Evolutionary conservation across 2,797 vertebrate species (phyloP).

Genomic region (Peromyscus aztecus): DNA sequence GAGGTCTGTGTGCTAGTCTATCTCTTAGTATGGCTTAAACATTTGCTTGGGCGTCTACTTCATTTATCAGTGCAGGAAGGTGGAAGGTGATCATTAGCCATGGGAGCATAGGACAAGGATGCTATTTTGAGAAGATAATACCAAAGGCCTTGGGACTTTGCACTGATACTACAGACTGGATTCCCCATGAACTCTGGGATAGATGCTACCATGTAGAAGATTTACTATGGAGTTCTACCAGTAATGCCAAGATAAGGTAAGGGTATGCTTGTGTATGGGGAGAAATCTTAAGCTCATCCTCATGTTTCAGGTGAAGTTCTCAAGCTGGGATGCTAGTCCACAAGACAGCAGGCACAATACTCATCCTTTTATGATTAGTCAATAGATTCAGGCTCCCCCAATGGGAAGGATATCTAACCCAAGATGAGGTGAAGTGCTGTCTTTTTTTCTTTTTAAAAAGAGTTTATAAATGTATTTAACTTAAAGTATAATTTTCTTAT

Average conservation of each 20-base stretch:
- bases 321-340: background rate
- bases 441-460: background rate
- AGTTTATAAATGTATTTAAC: background rate
- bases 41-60: background rate
- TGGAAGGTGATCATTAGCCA: background rate
- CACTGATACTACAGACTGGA: background rate
- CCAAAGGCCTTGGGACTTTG: background rate
- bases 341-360: too few relatives aligned
- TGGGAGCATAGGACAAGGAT: background rate
- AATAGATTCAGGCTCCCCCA: background rate
- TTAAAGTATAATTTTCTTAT: background rate
- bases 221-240: background rate
- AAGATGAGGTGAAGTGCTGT: background rate
- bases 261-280: too few relatives aligned
- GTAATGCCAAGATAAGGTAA: too few relatives aligned
- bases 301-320: background rate
- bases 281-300: background rate
- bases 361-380: background rate
- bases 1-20: background rate
- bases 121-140: background rate
- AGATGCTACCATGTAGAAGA: background rate
- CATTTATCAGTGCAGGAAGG: background rate
- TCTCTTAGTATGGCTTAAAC: background rate
- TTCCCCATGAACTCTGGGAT: background rate
- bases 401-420: background rate